These are phyloP conservation scores for Lepus timidus DNA, from an alignment of 2,113 vertebrate species.

Conservation along the genomic window DNA sequence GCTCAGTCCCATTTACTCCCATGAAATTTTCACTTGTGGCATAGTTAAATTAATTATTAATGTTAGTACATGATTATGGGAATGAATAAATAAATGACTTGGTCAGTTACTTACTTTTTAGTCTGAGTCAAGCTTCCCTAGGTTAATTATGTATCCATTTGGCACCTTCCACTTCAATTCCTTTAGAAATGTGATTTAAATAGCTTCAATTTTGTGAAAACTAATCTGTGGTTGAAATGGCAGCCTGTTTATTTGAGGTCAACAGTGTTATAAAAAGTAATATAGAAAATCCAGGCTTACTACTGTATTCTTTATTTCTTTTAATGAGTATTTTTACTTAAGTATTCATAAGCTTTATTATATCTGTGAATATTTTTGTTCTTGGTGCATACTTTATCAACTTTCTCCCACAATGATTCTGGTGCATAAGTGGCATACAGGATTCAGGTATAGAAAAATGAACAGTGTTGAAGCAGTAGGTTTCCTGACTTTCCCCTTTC, in stretches of 20 bases:
- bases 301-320: not conserved
- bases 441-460: not conserved
- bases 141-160: not conserved
- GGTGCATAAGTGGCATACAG: not conserved
- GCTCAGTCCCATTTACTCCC: not conserved
- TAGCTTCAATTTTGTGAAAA: not conserved
- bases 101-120: not conserved
- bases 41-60: not conserved
- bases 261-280: not conserved
- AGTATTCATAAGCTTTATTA: not conserved
- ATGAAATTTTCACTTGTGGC: not conserved
- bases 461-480: not conserved
- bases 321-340: not conserved
- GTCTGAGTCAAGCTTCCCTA: not conserved
- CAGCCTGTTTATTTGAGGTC: not conserved
- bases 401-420: not conserved
- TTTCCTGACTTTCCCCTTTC: not conserved
- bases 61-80: not conserved
- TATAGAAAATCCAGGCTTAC: not conserved
- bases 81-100: not conserved
- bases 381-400: not conserved
- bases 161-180: not conserved
- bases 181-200: not conserved
- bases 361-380: not conserved
- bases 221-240: not conserved